phyloP scores from a whole-genome alignment of 2,797 vertebrate genomes.

The Chaetophractus vellerosus region DNA sequence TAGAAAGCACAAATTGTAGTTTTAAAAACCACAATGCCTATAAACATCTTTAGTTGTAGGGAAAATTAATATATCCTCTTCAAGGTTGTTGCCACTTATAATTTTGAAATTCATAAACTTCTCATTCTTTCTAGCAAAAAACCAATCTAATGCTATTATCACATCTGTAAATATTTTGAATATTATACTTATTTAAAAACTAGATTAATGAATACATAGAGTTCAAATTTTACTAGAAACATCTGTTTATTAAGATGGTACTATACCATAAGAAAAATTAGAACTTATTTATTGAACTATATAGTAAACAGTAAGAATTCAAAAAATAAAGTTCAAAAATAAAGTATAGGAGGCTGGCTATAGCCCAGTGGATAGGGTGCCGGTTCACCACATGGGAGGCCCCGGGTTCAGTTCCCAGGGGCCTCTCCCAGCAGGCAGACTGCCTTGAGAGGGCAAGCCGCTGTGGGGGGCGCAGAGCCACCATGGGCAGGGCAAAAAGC shows the following conservation, averaged over 20 bases:
- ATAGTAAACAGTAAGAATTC: neutral
- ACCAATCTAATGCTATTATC: neutral
- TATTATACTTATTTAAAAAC: neutral
- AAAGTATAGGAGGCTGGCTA: too few species aligned
- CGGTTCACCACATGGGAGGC: too few species aligned
- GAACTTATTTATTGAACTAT: neutral
- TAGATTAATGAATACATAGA: neutral
- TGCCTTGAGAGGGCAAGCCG: too few species aligned
- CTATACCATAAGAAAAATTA: constrained; percentile 46
- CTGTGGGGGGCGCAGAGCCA: too few species aligned
- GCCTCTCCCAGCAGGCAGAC: too few species aligned
- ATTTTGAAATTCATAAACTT: neutral
- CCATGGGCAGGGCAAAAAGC: too few species aligned
- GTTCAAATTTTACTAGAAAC: neutral
- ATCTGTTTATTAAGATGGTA: neutral
- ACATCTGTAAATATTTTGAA: neutral
- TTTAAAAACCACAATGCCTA: neutral
- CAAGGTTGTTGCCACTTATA: neutral
- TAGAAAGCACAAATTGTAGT: neutral
- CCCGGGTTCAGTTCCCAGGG: too few species aligned
- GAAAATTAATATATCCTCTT: neutral
- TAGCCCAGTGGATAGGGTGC: too few species aligned
- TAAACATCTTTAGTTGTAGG: neutral
- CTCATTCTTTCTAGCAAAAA: neutral
- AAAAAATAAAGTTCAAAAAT: neutral